Base-by-base conservation (phyloP, 2,888 invertebrate species). In the Acleris emargana region DNA sequence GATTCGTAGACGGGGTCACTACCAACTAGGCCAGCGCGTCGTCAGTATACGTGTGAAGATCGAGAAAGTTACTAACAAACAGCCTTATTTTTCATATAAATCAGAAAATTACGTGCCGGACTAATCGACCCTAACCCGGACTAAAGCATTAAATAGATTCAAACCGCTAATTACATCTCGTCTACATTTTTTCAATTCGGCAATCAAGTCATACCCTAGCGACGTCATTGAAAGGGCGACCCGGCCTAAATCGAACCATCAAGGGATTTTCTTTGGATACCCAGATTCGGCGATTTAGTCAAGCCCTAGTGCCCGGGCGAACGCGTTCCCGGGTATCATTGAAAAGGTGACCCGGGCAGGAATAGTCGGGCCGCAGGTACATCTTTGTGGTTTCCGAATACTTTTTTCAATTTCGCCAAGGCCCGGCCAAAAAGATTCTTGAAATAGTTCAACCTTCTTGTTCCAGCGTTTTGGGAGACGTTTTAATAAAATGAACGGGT, bases 281-380 rank as follows among this genome's bases (percentile, higher is more conserved):
- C 32, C 20, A 32, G 9, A 58, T 58, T 58, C 58, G 58, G 58
- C 38, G 45, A 53, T 38, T 47, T 9, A 18, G 45, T 32, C 43
- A 20, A 28, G 13, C 64, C 17, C 47, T 47, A 57, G 22, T 32
- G 32, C 50, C 58, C 49, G 47, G 22, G 45, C 43, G 28, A 20
- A 28, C 25, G 28, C 17, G 45, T 53, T 45, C 38, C 52, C 53
- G 49, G 59, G 50, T 50, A 42, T 45, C 45, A 25, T 51, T 47
- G 47, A 49, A 62, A 62, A 47, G 61, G 53, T 17, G 63, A 49
- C 57, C 57, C 49, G 17, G 50, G 32, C 32, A 9, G n/a, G 42
- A 60, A 60, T 60, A 64, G 64, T 59, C 60, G 59, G 32, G 64
- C 42, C 53, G 49, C 64, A 64, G 64, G 64, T 64, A 57, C 17